These are phyloP conservation scores for Dynastes grantii DNA, from an alignment of 2,888 invertebrate species.

Conservation along the genomic window DNA sequence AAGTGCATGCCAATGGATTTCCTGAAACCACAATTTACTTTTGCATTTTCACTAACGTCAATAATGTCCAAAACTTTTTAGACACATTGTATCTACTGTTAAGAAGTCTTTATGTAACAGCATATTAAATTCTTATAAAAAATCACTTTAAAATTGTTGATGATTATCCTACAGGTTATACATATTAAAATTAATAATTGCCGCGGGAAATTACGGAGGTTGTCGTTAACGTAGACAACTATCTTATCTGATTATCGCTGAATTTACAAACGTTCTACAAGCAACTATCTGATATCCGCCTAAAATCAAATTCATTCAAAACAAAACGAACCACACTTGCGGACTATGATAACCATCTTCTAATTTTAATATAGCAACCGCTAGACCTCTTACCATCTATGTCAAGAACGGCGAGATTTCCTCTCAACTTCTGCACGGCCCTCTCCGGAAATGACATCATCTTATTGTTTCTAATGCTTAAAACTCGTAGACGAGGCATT, in stretches of 20 bases:
- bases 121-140: no score
- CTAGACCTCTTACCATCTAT: constrained; percentile 79
- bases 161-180: no score
- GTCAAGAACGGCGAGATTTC: constrained; percentile 87
- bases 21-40: constrained; percentile 71
- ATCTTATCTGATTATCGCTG: background rate
- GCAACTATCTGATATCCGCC: background rate
- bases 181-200: background rate
- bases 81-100: no score
- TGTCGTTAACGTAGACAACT: background rate
- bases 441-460: constrained; percentile 82
- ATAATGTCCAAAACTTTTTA: background rate
- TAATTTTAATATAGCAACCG: constrained; percentile 18
- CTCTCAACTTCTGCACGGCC: constrained; percentile 82
- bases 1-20: constrained; percentile 88
- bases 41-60: background rate
- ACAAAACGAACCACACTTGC: background rate
- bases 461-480: constrained; percentile 85
- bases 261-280: background rate
- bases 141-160: no score
- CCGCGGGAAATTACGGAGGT: background rate
- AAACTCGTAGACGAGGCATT: constrained; percentile 87
- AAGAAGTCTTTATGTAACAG: no score
- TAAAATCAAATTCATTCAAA: background rate
- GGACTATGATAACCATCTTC: background rate